Evolutionary conservation across 2,888 invertebrate species (phyloP), one percentile per base, ranked within the genome.

Genomic region (Coelopa pilipes): DNA sequence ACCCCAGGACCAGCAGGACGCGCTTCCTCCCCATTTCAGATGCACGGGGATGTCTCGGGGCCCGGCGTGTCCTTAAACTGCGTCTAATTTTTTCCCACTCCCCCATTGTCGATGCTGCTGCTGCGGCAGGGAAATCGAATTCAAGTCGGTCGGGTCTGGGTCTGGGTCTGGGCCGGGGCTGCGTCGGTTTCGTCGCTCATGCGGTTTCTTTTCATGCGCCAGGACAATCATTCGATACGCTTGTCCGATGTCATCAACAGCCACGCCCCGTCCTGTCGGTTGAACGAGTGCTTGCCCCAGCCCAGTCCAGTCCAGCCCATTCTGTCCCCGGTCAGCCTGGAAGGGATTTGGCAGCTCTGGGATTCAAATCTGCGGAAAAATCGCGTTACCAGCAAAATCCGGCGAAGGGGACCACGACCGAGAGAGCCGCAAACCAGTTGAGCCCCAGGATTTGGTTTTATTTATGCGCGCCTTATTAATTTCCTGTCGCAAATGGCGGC

Each of bases 391-490:
- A 71, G 71, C 65, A 65, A 70, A 50, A 59, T 63, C 45, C 47
- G 24, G 46, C 67, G 46, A 5, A 17, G 55, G 4, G 13, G 57
- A 57, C 53, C 19, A n/a, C n/a, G n/a, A n/a, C n/a, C n/a, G n/a
- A n/a, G n/a, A n/a, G n/a, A 57, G 59, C 21, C 21, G 13, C 34
- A 49, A 49, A 24, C 34, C 55, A 55, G 34, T 24, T 67, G 57
- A 47, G 70, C 70, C 63, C 70, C 57, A 65, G 70, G 34, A 17
- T 49, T 67, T 60, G 13, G 34, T 73, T 19, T 19, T 71, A 45
- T 71, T 71, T 74, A 68, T 67, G 73, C 59, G 62, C 45, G 60
- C 50, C 65, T 65, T 74, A 63, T 74, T 74, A 74, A 74, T 74
- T 70, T 74, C 74, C 74, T 55, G 63, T 70, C 59, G 49, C 15